Evolutionary conservation across 2,888 invertebrate genomes (phyloP), one percentile per base, ranked within the genome.

Genomic region (Yponomeuta plumbellus): DNA sequence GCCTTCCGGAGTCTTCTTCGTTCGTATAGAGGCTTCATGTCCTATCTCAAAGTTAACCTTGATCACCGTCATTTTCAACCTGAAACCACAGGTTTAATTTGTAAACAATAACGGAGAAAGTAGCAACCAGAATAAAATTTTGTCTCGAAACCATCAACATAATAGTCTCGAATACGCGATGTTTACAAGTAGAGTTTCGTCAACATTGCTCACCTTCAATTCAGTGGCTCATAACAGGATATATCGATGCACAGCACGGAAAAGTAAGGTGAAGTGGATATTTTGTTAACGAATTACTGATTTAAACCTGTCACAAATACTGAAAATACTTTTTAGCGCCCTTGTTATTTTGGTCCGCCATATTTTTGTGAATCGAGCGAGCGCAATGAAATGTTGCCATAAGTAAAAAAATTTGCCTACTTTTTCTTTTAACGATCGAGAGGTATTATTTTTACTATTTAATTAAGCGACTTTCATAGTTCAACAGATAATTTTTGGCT

Each of bases 41-140:
- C 98, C 98, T 83, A 98, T 95, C 92, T 98, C 98, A 80, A 98
- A 94, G 83, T 94, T 95, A 75, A 98, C 96, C 80, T 85, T 90
- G 74, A 91, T 85, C 67, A 83, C 77, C 39, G 88, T 80, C 91
- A 91, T 91, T 77, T 71, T 85, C 70, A 69, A 74, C 70, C 81
- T 79, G 74, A 52, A 52, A 52, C 44, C 17, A 52, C 13, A 52
- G 17, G 17, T 52, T 52, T 13, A 52, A 17, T 17, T 52, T 52
- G 17, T 70, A 80, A 59, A 22, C 59, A 21, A 57, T 22, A 8
- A 21, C 59, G 11, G 59, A 13, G 23, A 59, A 21, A 59, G 23
- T 59, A 59, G 23, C 23, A 59, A 59, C 21, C n/a, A 23, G 23
- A 59, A 58, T n/a, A 23, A 13, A 59, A 13, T 22, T 59, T 11